Conservation (phyloP, 2,888 invertebrate species). For the Eudemis profundana region DNA sequence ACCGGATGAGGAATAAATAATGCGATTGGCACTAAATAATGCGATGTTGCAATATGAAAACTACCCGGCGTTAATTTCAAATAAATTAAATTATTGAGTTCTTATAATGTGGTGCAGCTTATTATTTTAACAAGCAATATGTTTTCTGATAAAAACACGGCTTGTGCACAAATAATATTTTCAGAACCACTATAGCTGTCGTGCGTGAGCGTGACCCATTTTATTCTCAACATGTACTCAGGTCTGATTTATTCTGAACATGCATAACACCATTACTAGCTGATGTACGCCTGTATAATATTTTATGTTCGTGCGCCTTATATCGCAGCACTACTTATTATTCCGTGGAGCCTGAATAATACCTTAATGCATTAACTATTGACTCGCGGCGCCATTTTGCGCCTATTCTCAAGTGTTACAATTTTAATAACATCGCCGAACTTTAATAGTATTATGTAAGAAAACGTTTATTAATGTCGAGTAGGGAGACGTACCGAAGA, state of each 20-base stretch:
- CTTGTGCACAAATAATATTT: conserved; percentile 33
- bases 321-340: conserved; percentile 56
- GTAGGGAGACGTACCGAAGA: conserved; percentile 62
- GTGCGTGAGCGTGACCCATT: conserved; percentile 36
- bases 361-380: conserved; percentile 1
- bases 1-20: neutral
- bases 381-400: neutral
- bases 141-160: neutral
- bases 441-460: conserved; percentile 56
- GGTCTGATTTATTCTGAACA: conserved; percentile 61
- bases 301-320: conserved; percentile 57
- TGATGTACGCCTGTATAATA: conserved; percentile 57
- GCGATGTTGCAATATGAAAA: no score
- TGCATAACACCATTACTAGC: conserved; percentile 59
- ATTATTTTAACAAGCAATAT: no score
- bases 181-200: conserved; percentile 33
- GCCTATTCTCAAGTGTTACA: neutral
- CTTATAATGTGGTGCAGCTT: no score
- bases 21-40: no score
- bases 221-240: conserved; percentile 46
- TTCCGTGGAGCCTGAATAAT: conserved; percentile 7
- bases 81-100: no score
- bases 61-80: no score
- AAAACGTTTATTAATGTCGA: conserved; percentile 64
- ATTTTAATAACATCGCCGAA: conserved; percentile 43